Evolutionary conservation across 2,797 vertebrate species (phyloP).

Genomic region (Hoplostethus mediterraneus): DNA sequence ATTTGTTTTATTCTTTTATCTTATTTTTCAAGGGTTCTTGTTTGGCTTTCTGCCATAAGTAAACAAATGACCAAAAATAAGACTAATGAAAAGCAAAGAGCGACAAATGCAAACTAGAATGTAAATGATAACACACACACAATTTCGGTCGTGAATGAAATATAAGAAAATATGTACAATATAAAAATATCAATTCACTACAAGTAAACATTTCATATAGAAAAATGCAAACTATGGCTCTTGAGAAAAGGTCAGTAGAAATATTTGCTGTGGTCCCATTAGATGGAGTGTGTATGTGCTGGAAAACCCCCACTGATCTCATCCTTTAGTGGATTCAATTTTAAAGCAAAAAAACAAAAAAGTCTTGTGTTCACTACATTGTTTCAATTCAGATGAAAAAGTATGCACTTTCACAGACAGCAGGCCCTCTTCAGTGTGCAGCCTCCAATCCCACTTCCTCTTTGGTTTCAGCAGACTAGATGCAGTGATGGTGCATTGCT

Average conservation of each 20-base stretch:
- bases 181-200: conserved; percentile 30
- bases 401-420: no score
- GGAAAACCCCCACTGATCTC: no score
- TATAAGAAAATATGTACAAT: conserved; percentile 35
- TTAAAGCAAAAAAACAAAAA: no score
- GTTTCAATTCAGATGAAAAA: no score
- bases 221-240: conserved; percentile 28
- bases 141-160: neutral
- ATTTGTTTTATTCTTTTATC: neutral
- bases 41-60: conserved; percentile 5
- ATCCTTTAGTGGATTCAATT: no score
- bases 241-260: conserved; percentile 1
- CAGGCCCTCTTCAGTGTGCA: no score
- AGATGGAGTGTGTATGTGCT: neutral
- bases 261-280: neutral
- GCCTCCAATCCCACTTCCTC: no score
- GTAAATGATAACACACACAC: conserved; percentile 10
- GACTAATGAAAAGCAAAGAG: no score
- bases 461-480: no score
- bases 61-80: neutral
- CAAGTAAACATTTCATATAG: conserved; percentile 4
- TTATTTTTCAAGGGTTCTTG: neutral
- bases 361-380: no score
- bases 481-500: no score
- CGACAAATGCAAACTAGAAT: neutral